Percentiles rank a stretch among this genome's conserved stretches.
phyloP scores from a whole-genome alignment of 2,797 vertebrate genomes.

The Spizella passerina region DNA sequence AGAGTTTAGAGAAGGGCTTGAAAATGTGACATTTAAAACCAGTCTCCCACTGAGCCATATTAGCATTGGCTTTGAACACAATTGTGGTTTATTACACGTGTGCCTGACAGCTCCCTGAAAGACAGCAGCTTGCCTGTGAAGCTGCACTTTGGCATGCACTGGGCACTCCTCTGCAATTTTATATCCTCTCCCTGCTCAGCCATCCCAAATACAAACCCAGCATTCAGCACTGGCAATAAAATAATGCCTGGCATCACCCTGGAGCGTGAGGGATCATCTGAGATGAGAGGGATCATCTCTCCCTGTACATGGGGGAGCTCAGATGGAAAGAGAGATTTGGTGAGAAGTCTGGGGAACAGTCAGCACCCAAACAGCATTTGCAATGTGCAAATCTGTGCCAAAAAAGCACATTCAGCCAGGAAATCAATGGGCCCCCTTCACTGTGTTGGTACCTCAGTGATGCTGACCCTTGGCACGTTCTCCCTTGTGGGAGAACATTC shows the following conservation, averaged over 20 bases:
- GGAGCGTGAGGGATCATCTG: not conserved
- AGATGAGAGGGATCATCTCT: not conserved
- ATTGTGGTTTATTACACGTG: slow-evolving; percentile 25
- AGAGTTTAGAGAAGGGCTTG: slow-evolving; percentile 32
- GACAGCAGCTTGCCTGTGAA: slow-evolving; percentile 13
- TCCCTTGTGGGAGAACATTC: not conserved
- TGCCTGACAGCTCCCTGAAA: slow-evolving; percentile 22
- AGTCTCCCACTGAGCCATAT: slow-evolving; percentile 55
- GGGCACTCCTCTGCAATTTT: not conserved
- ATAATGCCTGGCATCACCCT: not conserved
- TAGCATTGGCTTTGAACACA: slow-evolving; percentile 59
- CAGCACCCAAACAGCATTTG: not conserved
- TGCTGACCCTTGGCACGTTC: not conserved
- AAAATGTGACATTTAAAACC: slow-evolving; percentile 59
- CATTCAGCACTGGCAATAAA: not conserved
- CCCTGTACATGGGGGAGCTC: not conserved
- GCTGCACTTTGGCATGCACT: not conserved
- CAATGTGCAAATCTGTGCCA: not conserved
- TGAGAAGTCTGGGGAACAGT: not conserved
- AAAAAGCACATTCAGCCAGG: not conserved
- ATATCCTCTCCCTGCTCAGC: not conserved
- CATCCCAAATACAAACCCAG: not conserved
- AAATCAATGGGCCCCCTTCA: not conserved
- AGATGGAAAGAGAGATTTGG: not conserved
- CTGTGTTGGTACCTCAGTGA: not conserved